Base-by-base conservation (phyloP, 2,888 invertebrate species). In the Drosophila atripex region DNA sequence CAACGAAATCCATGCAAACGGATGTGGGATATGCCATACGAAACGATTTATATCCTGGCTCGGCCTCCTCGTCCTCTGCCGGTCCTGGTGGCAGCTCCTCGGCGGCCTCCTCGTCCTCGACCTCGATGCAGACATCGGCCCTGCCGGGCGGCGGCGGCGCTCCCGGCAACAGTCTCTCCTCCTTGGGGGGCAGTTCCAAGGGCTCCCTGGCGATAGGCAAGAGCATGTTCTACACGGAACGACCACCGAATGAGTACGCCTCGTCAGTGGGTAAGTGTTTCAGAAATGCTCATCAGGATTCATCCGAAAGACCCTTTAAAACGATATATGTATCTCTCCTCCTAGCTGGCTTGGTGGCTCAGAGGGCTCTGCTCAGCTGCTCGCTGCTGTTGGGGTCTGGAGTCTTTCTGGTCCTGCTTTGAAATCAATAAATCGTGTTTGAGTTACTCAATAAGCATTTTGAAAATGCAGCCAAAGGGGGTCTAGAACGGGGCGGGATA, bases 121-220 rank as follows among this genome's bases (percentile, higher is more conserved):
- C 85, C 25, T 88, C 88, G 28, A 84, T 84, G 82, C 86, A 86
- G 55, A 89, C 86, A 6, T 80, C 88, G 0, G 75, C 86, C 43
- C 78, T 88, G 64, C 71, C 89, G 68, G 54, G 84, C 59, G 64
- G 39, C 39, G 39, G 39, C 39, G 39, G 84, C 71, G 66, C 58
- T 77, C 45, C 78, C 9, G 89, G 90, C 56, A 86, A 88, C 71
- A 80, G 88, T 46, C 72, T 89, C 18, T 73, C 86, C 4, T 79
- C 80, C 3, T 32, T 83, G 41, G 80, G 80, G 56, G 76, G 78
- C 51, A 63, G 90, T 8, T 39, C 74, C 76, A 92, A 91, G 68
- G 91, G 91, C 18, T 90, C 90, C 12, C 76, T 91, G 73, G 91
- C 92, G 87, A 91, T 92, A 88, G 91, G 92, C 52, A 92, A 92